Evolutionary conservation across 2,113 vertebrate genomes (phyloP).

Genomic region (Etheostoma cragini): DNA sequence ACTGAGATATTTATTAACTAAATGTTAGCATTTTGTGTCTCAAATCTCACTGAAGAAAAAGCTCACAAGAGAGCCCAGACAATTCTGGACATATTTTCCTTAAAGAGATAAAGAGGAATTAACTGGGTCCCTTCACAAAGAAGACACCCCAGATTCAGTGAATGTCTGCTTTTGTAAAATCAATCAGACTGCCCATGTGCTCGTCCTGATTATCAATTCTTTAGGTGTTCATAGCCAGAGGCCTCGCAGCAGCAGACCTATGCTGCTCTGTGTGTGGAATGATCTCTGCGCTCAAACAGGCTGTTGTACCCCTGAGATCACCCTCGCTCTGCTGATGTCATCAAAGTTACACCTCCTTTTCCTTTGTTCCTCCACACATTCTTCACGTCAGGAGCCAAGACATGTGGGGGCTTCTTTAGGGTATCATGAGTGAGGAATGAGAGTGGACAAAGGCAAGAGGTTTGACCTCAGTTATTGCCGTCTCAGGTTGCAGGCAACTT

Average conservation of each 20-base stretch:
- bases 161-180: conserved; percentile 27
- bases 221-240: conserved; percentile 41
- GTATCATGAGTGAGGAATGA: conserved; percentile 59
- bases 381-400: conserved; percentile 33
- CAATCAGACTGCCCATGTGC: conserved; percentile 1
- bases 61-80: conserved; percentile 10
- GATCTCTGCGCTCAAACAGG: conserved; percentile 37
- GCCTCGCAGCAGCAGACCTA: conserved; percentile 34
- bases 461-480: conserved; percentile 67
- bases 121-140: not conserved
- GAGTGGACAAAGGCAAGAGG: conserved; percentile 54
- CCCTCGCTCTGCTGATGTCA: conserved; percentile 54
- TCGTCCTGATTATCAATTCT: conserved; percentile 51
- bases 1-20: conserved; percentile 59
- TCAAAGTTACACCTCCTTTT: conserved; percentile 30
- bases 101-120: not conserved
- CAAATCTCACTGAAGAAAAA: conserved; percentile 37
- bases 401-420: conserved; percentile 21
- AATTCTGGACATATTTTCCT: conserved; percentile 8
- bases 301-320: conserved; percentile 43
- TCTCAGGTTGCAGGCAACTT: conserved; percentile 73
- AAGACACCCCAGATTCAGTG: not conserved
- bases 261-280: conserved; percentile 42
- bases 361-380: conserved; percentile 62
- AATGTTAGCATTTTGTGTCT: conserved; percentile 46